Base-by-base conservation (phyloP, 2,888 invertebrate genomes). In the Charanyca ferruginea region DNA sequence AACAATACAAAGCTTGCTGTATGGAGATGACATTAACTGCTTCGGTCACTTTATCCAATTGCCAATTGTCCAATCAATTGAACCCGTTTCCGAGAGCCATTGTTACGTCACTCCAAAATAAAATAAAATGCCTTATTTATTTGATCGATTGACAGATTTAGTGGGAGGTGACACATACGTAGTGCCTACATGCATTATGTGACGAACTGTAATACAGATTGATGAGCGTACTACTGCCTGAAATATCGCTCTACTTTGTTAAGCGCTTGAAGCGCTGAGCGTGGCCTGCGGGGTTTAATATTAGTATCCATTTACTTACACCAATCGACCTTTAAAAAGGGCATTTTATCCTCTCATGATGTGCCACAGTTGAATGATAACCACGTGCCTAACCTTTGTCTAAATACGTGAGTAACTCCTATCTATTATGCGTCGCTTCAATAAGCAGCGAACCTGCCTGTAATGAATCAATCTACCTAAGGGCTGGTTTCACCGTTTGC, bases 201-300 rank as follows among this genome's bases (percentile, higher is more conserved):
- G 68, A 63, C 42, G 61, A 68, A 54, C 47, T 58, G 62, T 81
- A 81, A 80, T 73, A 75, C 72, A 79, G 72, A 81, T 81, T 81
- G 77, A 81, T 79, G 79, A 66, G 57, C 38, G 38, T 22, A 53
- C 57, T 44, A 62, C 41, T 57, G 44, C 18, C 42, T 79, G 58
- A 82, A 72, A 82, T 80, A 82, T 80, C 44, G 61, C 53, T 23
- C 53, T 59, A 72, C 62, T 80, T 71, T 66, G 55, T 63, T 18
- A 67, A 60, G 18, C 60, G 47, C 45, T 58, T 55, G 23, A 61
- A 62, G n/a, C 51, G 54, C 48, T 49, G 57, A 53, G 22, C 62
- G 66, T 35, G 59, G 65, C 73, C 66, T 48, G n/a, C 32, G 63
- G 59, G 54, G 16, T 58, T 60, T 71, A 44, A 61, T 66, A 68